These are phyloP conservation scores for Drosophila watanabei DNA, from an alignment of 1,140 invertebrate genomes.

Conservation along the genomic window DNA sequence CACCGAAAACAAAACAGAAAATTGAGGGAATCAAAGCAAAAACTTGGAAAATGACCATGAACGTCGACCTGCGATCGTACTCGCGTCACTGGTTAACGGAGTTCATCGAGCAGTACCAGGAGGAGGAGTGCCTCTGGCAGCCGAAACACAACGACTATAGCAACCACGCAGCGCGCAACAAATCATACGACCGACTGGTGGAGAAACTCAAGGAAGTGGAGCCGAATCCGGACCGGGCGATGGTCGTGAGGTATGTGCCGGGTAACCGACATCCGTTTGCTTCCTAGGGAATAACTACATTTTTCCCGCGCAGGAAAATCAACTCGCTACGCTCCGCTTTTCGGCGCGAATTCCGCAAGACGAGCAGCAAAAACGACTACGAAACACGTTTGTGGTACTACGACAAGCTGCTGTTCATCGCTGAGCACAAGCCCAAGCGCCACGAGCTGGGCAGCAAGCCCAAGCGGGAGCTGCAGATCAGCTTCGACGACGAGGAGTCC, in stretches of 20 bases:
- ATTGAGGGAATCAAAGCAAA: slow-evolving; percentile 45
- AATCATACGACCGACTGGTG: slow-evolving; percentile 78
- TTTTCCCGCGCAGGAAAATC: slow-evolving; percentile 58
- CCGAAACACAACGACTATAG: slow-evolving; percentile 85
- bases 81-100: slow-evolving; percentile 83
- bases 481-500: slow-evolving; percentile 75
- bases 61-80: slow-evolving; percentile 77
- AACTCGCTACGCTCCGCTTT: slow-evolving; percentile 81
- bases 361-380: slow-evolving; percentile 72
- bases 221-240: slow-evolving; percentile 80
- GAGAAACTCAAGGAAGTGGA: slow-evolving; percentile 84
- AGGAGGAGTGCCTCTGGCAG: slow-evolving; percentile 85
- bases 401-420: slow-evolving; percentile 81
- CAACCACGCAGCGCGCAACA: slow-evolving; percentile 77
- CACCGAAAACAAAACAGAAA: slow-evolving; percentile 71
- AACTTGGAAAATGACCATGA: slow-evolving; percentile 51
- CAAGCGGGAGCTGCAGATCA: slow-evolving; percentile 68
- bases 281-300: not conserved
- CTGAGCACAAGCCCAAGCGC: slow-evolving; percentile 79
- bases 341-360: slow-evolving; percentile 77
- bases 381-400: slow-evolving; percentile 83
- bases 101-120: slow-evolving; percentile 84
- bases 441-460: slow-evolving; percentile 61
- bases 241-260: slow-evolving; percentile 66
- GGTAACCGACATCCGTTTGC: not conserved